A percentile compares a stretch with the other conserved stretches of the same genome.
phyloP scores from a whole-genome alignment of 2,797 vertebrate genomes.

The Pseudomugil gertrudae region DNA sequence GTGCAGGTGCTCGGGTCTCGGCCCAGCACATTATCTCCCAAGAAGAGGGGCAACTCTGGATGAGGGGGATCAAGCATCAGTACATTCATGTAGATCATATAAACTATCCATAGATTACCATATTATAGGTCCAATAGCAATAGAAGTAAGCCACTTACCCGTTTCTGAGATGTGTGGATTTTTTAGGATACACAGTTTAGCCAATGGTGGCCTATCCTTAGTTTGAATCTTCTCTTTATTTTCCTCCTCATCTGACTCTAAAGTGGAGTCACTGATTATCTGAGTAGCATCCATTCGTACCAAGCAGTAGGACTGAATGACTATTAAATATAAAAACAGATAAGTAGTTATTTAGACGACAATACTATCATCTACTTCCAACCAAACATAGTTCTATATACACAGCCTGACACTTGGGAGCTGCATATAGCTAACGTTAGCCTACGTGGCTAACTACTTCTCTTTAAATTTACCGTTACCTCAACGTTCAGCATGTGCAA shows the following conservation, averaged over 20 bases:
- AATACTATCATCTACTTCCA: not conserved
- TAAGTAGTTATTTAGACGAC: not conserved
- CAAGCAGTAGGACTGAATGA: not conserved
- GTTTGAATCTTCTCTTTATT: conserved; percentile 47
- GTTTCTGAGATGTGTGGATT: conserved; percentile 79
- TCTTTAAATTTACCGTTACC: not conserved
- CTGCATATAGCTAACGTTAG: conserved; percentile 27
- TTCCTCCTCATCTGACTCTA: conserved; percentile 76
- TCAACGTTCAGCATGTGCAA: not conserved
- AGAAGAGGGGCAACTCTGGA: conserved; percentile 86
- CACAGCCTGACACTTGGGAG: not conserved
- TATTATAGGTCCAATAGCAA: not conserved
- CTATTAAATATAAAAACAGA: conserved; percentile 4
- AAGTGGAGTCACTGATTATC: conserved; percentile 70
- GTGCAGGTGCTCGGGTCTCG: conserved; percentile 83
- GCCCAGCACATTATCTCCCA: conserved; percentile 87
- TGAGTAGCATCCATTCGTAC: conserved; percentile 83
- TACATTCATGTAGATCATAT: not conserved
- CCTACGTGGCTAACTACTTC: not conserved
- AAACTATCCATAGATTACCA: not conserved
- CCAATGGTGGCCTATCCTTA: conserved; percentile 61
- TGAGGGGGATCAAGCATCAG: conserved; percentile 3
- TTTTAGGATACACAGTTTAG: conserved; percentile 79
- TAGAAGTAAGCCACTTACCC: conserved; percentile 63
- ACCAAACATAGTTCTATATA: not conserved